Conservation (phyloP, 2,797 vertebrate genomes). For the Toxotes lorentzi region DNA sequence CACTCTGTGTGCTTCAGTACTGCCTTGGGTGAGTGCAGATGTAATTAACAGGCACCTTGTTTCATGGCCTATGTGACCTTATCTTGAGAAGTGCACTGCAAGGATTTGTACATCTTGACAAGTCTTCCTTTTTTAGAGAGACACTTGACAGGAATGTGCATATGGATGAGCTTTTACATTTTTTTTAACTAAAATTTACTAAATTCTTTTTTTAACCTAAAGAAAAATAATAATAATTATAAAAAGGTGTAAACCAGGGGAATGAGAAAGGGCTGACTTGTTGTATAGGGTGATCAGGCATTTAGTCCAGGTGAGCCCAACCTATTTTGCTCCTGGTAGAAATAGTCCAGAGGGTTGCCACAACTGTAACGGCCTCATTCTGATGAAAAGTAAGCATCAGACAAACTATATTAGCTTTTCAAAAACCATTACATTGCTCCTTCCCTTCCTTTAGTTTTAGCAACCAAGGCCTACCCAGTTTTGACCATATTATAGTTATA, state of each 20-base stretch:
- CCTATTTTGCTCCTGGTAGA: background rate
- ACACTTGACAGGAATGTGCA: background rate
- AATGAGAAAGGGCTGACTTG: no score
- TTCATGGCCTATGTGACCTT: slow-evolving; percentile 22
- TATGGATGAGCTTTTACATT: background rate
- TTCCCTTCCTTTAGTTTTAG: background rate
- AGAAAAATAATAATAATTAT: background rate
- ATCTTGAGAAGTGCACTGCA: background rate
- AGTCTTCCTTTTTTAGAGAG: background rate
- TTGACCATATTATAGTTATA: background rate
- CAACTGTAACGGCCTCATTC: no score
- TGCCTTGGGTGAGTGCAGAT: slow-evolving; percentile 25
- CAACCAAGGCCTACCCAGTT: background rate
- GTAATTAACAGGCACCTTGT: slow-evolving; percentile 43
- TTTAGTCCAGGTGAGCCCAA: background rate
- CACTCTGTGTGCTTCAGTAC: slow-evolving; percentile 5
- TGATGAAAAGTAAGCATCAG: no score
- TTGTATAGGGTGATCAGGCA: background rate
- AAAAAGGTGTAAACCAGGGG: no score
- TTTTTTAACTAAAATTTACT: background rate
- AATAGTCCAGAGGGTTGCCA: no score
- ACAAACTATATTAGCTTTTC: no score
- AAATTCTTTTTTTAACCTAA: no score
- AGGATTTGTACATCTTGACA: background rate
- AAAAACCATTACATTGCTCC: no score